Evolutionary conservation across 2,888 invertebrate species (phyloP), one percentile per base, ranked within the genome.

Genomic region (Nymphalis c-album): DNA sequence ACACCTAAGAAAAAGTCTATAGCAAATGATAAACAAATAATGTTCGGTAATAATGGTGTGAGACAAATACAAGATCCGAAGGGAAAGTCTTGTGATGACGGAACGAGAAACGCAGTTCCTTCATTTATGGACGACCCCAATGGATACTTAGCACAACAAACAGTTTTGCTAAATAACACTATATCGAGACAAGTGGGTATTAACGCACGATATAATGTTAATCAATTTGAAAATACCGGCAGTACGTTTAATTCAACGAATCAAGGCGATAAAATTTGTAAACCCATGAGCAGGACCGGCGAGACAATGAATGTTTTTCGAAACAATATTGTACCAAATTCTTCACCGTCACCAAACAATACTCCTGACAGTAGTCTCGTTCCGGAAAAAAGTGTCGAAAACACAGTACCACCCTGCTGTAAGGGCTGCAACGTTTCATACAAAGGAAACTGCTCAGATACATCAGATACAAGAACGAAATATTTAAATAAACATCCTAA

Each of bases 121-220:
- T 97, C 97, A 46, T 98, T 97, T 82, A 95, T 98, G 93, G 98
- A 98, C 75, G 97, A 98, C 86, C 97, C 98, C 0, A 96, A 95
- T 78, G 98, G 97, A 3, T 98, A 97, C 87, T 90, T 98, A 75
- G 97, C 97, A 7, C 97, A 98, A 78, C 98, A 98, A 85, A 97
- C 98, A 0, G 96, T 96, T 45, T 86, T 98, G 74, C 86, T 98
- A 62, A 97, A 97, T 80, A 97, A 95, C 80, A 97, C 96, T 13
- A 97, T 96, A 86, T 95, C 95, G 68, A 92, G 95, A 77, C 95
- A 95, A 87, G 91, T 91, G n/a, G 90, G 89, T 59, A 84, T 86
- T 31, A 87, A 83, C 72, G 76, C 87, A 2, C 78, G 83, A 0
- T 91, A 85, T 68, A 91, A 91, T 45, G 73, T 73, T 26, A 85